Evolutionary conservation across 2,797 vertebrate species (phyloP).

Genomic region (Oryzias dopingdopingensis): DNA sequence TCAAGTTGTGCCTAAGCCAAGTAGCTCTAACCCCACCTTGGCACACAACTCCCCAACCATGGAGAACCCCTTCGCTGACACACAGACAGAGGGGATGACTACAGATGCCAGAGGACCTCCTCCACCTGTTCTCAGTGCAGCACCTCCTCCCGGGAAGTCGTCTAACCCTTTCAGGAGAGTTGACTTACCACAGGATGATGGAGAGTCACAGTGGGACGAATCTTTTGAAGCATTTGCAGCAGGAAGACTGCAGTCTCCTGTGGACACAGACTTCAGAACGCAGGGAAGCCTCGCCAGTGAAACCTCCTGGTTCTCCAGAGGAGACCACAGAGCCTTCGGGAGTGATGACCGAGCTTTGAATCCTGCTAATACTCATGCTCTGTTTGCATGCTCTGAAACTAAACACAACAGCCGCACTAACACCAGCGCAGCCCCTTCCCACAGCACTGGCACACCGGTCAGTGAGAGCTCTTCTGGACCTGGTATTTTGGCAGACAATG

Average conservation of each 20-base stretch:
- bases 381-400: constrained; percentile 8
- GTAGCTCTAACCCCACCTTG: constrained; percentile 34
- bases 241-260: constrained; percentile 78
- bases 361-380: constrained; percentile 15
- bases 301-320: too few species aligned
- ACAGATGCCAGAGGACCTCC: constrained; percentile 17
- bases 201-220: constrained; percentile 76
- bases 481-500: constrained; percentile 62
- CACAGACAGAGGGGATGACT: background rate
- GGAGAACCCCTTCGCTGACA: constrained; percentile 5
- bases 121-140: constrained; percentile 18
- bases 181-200: constrained; percentile 23
- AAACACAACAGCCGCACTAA: constrained; percentile 33
- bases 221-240: constrained; percentile 85
- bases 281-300: background rate
- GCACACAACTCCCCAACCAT: constrained; percentile 8
- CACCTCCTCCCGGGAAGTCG: constrained; percentile 7
- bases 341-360: background rate
- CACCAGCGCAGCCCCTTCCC: background rate
- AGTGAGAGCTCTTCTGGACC: constrained; percentile 50
- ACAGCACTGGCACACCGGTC: constrained; percentile 10
- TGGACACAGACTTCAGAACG: constrained; percentile 34
- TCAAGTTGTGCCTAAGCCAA: constrained; percentile 62
- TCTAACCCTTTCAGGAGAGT: constrained; percentile 61
- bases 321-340: constrained; percentile 45